Percentiles rank a stretch among this genome's conserved stretches.
Evolutionary conservation across 30 jellyfish, hydroid and myxozoan genomes (phyloP).

Genomic region (Aurelia aurita): DNA sequence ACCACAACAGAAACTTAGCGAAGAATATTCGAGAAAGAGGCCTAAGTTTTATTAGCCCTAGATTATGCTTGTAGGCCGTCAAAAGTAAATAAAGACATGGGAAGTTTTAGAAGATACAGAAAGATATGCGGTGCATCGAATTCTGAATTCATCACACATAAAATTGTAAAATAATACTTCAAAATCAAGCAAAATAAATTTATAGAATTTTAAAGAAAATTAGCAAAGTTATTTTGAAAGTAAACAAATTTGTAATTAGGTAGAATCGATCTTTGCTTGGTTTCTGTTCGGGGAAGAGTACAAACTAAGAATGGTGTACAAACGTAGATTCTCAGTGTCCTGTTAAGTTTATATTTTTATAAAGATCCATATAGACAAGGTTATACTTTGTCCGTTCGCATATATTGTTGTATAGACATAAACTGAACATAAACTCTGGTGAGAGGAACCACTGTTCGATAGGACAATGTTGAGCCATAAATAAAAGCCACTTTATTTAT

Average conservation of each 20-base stretch:
- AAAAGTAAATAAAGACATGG: neutral
- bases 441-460: constrained; percentile 63
- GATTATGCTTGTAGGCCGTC: neutral
- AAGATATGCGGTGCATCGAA: too few relatives aligned
- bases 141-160: too few relatives aligned
- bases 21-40: neutral
- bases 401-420: constrained; percentile 53
- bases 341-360: constrained; percentile 73
- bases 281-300: constrained; percentile 19
- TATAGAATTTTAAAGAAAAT: too few relatives aligned
- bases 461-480: constrained; percentile 38
- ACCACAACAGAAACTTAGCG: neutral
- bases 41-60: neutral
- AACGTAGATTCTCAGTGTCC: constrained; percentile 64
- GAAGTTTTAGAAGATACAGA: neutral
- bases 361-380: constrained; percentile 55
- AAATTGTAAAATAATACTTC: too few relatives aligned
- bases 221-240: too few relatives aligned
- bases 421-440: constrained; percentile 37
- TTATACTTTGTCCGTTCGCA: constrained; percentile 56
- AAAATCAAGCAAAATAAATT: too few relatives aligned
- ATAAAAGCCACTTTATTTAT: constrained; percentile 1
- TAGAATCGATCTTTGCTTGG: neutral
- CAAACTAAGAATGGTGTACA: constrained; percentile 54
- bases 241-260: too few relatives aligned